Percentiles rank a stretch among this genome's conserved stretches.
phyloP scores from a whole-genome alignment of 2,113 vertebrate species.

The Marmota flaviventris region DNA sequence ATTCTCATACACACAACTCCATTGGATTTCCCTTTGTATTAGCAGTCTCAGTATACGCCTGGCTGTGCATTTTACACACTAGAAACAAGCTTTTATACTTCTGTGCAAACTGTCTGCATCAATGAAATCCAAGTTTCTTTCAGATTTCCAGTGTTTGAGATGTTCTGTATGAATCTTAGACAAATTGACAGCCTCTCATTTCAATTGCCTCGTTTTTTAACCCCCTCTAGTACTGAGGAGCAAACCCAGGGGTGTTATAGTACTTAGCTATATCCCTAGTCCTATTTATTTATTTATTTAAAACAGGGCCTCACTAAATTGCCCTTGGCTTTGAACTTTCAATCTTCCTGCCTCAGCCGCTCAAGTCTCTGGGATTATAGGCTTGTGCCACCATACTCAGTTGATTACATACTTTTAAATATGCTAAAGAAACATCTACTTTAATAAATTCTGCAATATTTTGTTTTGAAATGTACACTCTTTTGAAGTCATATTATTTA shows the following conservation, averaged over 20 bases:
- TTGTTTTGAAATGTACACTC: constrained; percentile 11
- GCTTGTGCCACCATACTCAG: too few relatives aligned
- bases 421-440: not conserved
- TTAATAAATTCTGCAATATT: not conserved
- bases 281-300: too few relatives aligned
- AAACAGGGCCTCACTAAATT: too few relatives aligned
- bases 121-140: not conserved
- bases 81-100: not conserved
- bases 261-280: too few relatives aligned
- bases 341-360: too few relatives aligned
- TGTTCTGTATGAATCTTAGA: not conserved
- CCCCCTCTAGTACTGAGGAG: too few relatives aligned
- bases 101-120: not conserved
- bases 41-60: not conserved
- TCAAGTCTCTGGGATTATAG: too few relatives aligned
- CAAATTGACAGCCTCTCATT: not conserved
- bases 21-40: not conserved
- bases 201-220: not conserved
- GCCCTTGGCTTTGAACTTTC: too few relatives aligned
- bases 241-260: too few relatives aligned
- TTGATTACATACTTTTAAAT: not conserved
- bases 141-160: not conserved
- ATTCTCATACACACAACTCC: not conserved
- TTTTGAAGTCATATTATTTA: not conserved
- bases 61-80: not conserved